Base-by-base conservation (phyloP, 2,113 vertebrate species). In the Hypocryptadius cinnamomeus region DNA sequence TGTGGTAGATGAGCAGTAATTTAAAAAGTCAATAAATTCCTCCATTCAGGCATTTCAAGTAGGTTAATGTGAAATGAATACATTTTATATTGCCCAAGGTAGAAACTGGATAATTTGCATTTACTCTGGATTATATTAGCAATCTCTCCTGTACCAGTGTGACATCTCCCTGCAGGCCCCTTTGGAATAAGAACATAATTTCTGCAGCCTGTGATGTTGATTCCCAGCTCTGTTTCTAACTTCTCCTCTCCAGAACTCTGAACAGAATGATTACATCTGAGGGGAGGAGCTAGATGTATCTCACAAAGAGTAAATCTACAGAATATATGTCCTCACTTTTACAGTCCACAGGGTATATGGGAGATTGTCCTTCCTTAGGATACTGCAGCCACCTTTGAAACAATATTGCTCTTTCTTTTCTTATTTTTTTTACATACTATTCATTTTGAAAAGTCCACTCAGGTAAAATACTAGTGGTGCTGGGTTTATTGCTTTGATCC, bases 1-100 rank as follows among this genome's bases (percentile, higher is more conserved):
- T 28, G 25, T 76, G 48, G 39, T 66, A 85, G 74, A 85, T 44
- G 8, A 85, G 35, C 45, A 70, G 71, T 80, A 87, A 93, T 93
- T 95, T 87, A 2, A 79, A 89, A 95, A 91, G 63, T 90, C 87
- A 82, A 79, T 93, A 94, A 50, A 83, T 73, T 90, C 50, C 47
- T 91, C 59, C 40, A 79, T 81, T 79, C 78, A 47, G 33, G 51
- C 50, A 85, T 90, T 94, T 93, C 30, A 90, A 77, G 44, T 27
- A 91, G 44, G 61, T 50, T 93, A 85, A 93, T 90, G 72, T 44
- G 16, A 93, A 94, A 90, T 66, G 0, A 73, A 79, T 70, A 83
- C 4, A 83, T 66, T 79, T 61, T 73, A 22, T 87, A 85, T 65
- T 85, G 59, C 79, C 35, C 35, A 63, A 84, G 68, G 82, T 12